Conservation (phyloP, 2,797 vertebrate species). For the Bryconaethiops microstoma region DNA sequence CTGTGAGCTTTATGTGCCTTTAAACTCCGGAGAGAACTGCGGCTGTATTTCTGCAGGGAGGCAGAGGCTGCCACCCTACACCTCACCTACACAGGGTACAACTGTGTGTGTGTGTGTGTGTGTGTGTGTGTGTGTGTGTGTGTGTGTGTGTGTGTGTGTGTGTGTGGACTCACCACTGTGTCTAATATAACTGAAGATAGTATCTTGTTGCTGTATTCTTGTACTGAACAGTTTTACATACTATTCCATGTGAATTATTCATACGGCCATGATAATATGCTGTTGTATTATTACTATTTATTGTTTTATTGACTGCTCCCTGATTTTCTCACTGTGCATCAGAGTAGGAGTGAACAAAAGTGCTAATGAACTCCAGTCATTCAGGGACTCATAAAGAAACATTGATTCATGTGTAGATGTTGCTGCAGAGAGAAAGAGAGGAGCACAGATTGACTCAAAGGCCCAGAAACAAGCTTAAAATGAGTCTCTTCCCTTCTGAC, state of each 20-base stretch:
- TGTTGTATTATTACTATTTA: neutral
- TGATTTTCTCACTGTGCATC: conserved; percentile 6
- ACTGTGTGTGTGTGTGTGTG: neutral
- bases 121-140: no score
- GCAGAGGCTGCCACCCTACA: neutral
- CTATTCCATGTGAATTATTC: neutral
- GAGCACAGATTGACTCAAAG: no score
- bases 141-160: no score
- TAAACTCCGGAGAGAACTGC: conserved; percentile 19
- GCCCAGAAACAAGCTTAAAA: no score
- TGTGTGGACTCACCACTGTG: neutral
- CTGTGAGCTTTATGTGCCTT: conserved; percentile 44
- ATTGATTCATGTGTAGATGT: neutral
- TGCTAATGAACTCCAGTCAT: neutral
- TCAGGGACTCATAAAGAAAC: neutral
- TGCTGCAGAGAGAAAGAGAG: neutral
- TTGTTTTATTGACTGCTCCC: neutral
- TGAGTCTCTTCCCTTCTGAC: no score
- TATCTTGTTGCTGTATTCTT: neutral
- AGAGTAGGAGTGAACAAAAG: neutral
- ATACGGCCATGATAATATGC: neutral
- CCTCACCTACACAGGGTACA: neutral
- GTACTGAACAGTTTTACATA: neutral
- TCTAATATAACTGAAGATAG: neutral
- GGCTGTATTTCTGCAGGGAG: conserved; percentile 32